phyloP scores from a whole-genome alignment of 2,113 vertebrate genomes.

The Bothrops jararaca region DNA sequence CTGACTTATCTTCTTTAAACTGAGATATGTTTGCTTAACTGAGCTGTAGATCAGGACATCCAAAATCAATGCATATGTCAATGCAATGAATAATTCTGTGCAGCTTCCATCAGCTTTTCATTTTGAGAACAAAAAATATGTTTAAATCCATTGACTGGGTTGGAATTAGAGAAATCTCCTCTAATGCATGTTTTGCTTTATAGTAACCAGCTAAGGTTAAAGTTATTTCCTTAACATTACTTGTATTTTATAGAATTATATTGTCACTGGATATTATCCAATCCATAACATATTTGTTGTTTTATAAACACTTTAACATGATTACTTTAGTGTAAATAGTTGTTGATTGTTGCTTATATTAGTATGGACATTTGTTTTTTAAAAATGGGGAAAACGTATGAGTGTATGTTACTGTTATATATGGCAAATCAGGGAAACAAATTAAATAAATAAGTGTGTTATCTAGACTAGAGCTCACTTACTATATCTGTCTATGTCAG shows the following conservation, averaged over 20 bases:
- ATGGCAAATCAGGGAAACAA: conserved; percentile 40
- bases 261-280: background rate
- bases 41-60: background rate
- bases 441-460: conserved; percentile 40
- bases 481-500: conserved; percentile 53
- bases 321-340: background rate
- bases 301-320: background rate
- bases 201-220: background rate
- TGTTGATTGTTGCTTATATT: background rate
- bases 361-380: background rate
- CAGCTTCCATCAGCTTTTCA: background rate
- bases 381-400: conserved; percentile 22
- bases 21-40: background rate
- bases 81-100: background rate
- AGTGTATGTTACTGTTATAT: background rate
- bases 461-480: conserved; percentile 37
- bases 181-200: background rate
- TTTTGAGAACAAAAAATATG: background rate
- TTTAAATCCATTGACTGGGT: background rate
- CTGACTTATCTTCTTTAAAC: background rate
- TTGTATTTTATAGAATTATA: background rate
- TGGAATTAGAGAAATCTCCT: background rate
- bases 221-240: background rate
- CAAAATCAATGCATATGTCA: background rate
- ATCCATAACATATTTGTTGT: background rate